Conservation (phyloP, 2,888 invertebrate species). For the Gastracanthus pulcherrimus region DNA sequence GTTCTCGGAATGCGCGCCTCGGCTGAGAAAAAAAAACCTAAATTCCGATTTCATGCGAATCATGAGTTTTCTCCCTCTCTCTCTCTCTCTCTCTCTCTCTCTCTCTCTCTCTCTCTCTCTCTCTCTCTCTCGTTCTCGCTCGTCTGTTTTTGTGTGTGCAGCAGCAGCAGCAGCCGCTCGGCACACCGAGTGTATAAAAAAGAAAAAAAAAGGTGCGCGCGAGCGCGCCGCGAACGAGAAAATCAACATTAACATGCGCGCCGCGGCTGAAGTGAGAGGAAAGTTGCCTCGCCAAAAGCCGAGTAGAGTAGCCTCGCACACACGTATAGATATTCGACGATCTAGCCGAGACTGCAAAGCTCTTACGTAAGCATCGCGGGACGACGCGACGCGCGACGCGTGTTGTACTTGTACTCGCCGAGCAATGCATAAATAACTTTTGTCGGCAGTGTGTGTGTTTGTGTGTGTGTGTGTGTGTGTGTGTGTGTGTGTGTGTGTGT, state of each 20-base stretch:
- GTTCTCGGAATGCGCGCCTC: neutral
- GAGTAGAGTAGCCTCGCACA: constrained; percentile 30
- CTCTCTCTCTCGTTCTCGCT: neutral
- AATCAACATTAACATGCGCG: constrained; percentile 48
- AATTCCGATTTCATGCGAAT: constrained; percentile 13
- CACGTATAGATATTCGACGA: constrained; percentile 35
- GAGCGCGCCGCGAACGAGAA: constrained; percentile 37
- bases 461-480: no score
- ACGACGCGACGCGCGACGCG: constrained; percentile 24
- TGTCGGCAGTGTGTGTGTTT: constrained; percentile 28
- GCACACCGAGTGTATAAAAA: no score
- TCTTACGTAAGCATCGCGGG: constrained; percentile 39
- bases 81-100: no score
- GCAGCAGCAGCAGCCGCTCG: no score
- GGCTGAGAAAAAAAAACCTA: neutral
- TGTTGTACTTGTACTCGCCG: constrained; percentile 34
- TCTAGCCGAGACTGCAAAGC: constrained; percentile 31
- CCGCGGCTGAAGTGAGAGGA: constrained; percentile 60
- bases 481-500: no score
- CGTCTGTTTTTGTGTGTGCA: neutral
- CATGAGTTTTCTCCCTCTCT: no score
- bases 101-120: neutral
- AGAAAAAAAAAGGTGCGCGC: neutral
- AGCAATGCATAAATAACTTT: constrained; percentile 50
- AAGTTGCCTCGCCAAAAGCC: constrained; percentile 65